phyloP scores from a whole-genome alignment of 2,888 invertebrate species.

The Punctoribates punctum region DNA sequence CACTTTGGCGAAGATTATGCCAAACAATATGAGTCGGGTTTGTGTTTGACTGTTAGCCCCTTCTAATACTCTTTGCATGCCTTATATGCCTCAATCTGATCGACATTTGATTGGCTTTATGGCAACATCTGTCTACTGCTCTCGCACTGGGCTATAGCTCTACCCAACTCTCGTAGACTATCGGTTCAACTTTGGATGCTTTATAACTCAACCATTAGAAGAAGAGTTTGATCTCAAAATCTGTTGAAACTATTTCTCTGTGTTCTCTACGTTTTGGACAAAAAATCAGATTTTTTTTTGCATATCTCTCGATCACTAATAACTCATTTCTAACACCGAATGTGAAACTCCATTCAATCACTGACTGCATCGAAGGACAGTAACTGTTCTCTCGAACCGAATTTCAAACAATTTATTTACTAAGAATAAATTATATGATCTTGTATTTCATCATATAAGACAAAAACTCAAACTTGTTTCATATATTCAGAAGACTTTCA shows the following conservation, averaged over 20 bases:
- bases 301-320: conserved; percentile 27
- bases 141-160: conserved; percentile 24
- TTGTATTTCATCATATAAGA: background rate
- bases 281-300: conserved; percentile 12
- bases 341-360: background rate
- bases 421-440: background rate
- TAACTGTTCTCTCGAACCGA: background rate
- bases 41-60: conserved; percentile 30
- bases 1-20: conserved; percentile 30
- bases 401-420: background rate
- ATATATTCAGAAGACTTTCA: background rate
- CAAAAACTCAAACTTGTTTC: background rate
- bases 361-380: background rate
- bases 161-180: conserved; percentile 7
- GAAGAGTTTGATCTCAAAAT: conserved; percentile 30
- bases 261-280: conserved; percentile 2
- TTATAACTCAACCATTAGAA: conserved; percentile 32
- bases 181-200: conserved; percentile 19
- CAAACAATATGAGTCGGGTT: conserved; percentile 26
- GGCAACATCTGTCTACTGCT: conserved; percentile 37
- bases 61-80: conserved; percentile 37
- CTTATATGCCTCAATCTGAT: conserved; percentile 31
- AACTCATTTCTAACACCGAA: background rate
- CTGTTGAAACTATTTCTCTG: conserved; percentile 25
- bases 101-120: conserved; percentile 42